Conservation (phyloP, 2,113 vertebrate genomes). For the Ramphastos sulfuratus region DNA sequence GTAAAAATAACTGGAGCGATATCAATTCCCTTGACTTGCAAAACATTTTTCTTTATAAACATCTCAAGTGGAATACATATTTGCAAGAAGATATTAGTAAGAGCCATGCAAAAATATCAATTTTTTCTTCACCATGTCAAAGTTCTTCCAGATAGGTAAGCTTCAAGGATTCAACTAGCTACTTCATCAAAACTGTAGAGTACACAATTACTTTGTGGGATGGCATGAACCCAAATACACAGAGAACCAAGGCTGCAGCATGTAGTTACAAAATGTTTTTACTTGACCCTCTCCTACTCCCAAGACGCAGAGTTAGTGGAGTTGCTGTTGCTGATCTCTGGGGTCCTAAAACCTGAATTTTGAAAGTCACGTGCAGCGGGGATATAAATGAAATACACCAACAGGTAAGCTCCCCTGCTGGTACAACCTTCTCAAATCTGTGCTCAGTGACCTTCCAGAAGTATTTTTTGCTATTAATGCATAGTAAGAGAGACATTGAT, state of each 20-base stretch:
- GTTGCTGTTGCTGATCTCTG: background rate
- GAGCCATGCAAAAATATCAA: background rate
- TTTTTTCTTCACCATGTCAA: background rate
- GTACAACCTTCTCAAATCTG: background rate
- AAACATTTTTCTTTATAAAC: background rate
- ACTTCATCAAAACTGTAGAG: background rate
- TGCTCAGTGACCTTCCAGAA: background rate
- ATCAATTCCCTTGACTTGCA: background rate
- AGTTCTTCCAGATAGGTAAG: background rate
- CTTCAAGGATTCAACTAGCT: background rate
- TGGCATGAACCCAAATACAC: background rate
- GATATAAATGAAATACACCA: background rate
- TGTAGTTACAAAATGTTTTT: background rate
- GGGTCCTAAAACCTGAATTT: background rate
- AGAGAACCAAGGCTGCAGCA: background rate
- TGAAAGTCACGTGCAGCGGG: accelerated
- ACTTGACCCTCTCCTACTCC: background rate
- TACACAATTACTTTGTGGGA: background rate
- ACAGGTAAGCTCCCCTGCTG: accelerated
- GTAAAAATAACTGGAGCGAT: background rate
- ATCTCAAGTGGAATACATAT: background rate
- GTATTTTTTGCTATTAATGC: background rate
- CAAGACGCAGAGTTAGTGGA: accelerated
- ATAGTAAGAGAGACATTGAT: background rate
- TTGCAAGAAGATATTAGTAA: background rate